Conservation (phyloP, 92 coral and sea anemone species). For the Phymanthus crucifer region DNA sequence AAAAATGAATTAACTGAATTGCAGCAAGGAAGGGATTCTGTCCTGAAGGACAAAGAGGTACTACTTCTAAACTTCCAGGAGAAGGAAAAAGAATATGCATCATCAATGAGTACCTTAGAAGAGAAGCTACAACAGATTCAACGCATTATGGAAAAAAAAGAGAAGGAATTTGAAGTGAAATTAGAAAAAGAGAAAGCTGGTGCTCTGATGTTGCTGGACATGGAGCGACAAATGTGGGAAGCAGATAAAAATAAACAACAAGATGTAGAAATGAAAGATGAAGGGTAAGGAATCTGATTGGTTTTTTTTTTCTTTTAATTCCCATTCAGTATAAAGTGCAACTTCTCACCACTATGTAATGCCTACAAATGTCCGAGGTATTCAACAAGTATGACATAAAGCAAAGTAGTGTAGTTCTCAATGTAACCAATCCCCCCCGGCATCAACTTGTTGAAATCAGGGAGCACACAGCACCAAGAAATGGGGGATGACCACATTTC, state of each 20-base stretch:
- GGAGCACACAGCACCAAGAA: too few relatives aligned
- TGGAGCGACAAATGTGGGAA: slow-evolving; percentile 91
- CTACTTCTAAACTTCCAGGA: slow-evolving; percentile 38
- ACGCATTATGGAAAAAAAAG: slow-evolving; percentile 53
- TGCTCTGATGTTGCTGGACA: slow-evolving; percentile 67
- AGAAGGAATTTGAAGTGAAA: slow-evolving; percentile 55
- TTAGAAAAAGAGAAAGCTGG: slow-evolving; percentile 73
- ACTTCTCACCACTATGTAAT: too few relatives aligned
- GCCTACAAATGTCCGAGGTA: too few relatives aligned
- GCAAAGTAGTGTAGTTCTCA: too few relatives aligned
- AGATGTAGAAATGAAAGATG: slow-evolving; percentile 31
- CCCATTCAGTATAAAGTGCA: too few relatives aligned
- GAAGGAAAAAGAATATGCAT: slow-evolving; percentile 53
- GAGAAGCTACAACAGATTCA: slow-evolving; percentile 55
- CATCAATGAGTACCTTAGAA: slow-evolving; percentile 51
- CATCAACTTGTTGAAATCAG: too few relatives aligned
- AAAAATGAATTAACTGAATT: slow-evolving; percentile 48
- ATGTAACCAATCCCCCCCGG: too few relatives aligned
- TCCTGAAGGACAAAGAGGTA: slow-evolving; percentile 46
- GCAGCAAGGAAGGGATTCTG: slow-evolving; percentile 58
- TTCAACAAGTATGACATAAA: too few relatives aligned
- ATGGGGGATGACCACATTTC: too few relatives aligned
- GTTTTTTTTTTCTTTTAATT: not conserved
- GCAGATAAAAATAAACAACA: slow-evolving; percentile 52
- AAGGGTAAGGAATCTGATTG: slow-evolving; percentile 23